A percentile compares a stretch with the other conserved stretches of the same genome.
These are phyloP conservation scores for Aradus depressus DNA, from an alignment of 2,888 invertebrate species.

Conservation along the genomic window DNA sequence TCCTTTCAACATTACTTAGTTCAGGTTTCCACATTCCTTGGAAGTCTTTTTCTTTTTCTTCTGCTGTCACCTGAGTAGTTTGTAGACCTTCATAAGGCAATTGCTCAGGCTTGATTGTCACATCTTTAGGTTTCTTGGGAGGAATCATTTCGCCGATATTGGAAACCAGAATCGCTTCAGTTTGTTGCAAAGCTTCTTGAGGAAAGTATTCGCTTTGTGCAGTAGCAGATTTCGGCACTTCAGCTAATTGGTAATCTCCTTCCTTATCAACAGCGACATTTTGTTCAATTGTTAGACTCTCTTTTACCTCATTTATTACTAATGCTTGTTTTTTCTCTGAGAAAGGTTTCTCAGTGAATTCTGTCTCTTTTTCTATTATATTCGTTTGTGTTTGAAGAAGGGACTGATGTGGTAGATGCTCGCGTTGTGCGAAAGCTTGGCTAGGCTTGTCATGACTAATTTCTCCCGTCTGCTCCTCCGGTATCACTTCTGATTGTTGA, in stretches of 20 bases:
- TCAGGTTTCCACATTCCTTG: conserved; percentile 30
- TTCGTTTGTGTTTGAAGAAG: conserved; percentile 43
- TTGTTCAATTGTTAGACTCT: conserved; percentile 32
- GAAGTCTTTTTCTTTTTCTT: conserved; percentile 34
- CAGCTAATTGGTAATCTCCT: conserved; percentile 26
- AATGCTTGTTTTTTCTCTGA: conserved; percentile 32
- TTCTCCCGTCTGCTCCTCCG: conserved; percentile 31
- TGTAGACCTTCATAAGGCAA: conserved; percentile 37
- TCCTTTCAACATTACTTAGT: conserved; percentile 30
- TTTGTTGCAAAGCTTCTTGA: conserved; percentile 39
- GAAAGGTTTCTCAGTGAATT: conserved; percentile 33
- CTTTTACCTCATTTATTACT: conserved; percentile 30
- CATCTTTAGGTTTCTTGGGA: conserved; percentile 29
- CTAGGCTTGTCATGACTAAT: conserved; percentile 25
- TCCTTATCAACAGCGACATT: conserved; percentile 32
- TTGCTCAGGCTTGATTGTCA: conserved; percentile 35
- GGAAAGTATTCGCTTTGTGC: conserved; percentile 36
- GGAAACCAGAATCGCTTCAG: conserved; percentile 31
- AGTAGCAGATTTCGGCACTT: conserved; percentile 28
- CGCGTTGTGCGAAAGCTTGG: conserved; percentile 31
- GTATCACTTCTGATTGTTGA: conserved; percentile 37
- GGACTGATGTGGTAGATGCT: conserved; percentile 39
- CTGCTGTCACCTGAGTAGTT: conserved; percentile 37
- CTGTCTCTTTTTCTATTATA: conserved; percentile 43
- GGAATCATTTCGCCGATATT: conserved; percentile 25